Evolutionary conservation across 2,113 vertebrate species (phyloP).

Genomic region (Tauraco erythrolophus): DNA sequence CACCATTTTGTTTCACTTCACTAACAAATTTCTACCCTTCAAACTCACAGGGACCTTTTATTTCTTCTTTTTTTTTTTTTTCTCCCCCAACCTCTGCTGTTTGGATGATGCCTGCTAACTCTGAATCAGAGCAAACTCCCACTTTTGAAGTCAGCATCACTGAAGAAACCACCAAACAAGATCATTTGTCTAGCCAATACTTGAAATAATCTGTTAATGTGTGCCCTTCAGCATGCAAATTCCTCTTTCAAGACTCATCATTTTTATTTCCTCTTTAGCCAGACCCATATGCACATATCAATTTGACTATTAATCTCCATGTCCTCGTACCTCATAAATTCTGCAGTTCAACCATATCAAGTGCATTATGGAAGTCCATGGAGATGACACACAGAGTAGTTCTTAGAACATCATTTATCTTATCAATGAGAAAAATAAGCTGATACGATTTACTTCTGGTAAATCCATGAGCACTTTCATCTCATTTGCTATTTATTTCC

Average conservation of each 20-base stretch:
- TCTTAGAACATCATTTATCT: slow-evolving; percentile 16
- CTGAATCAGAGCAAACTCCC: neutral
- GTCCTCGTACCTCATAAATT: slow-evolving; percentile 6
- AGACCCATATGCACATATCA: neutral
- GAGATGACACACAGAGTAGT: slow-evolving; percentile 8
- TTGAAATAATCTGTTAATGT: neutral
- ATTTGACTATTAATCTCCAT: neutral
- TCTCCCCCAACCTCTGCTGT: fast-evolving
- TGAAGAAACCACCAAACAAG: neutral
- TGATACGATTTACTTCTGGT: neutral
- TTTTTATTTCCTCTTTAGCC: slow-evolving; percentile 48
- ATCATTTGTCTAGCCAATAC: neutral
- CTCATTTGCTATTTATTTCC: neutral
- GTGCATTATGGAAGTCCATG: neutral
- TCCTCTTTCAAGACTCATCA: slow-evolving; percentile 23
- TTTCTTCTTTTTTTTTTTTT: too few relatives aligned
- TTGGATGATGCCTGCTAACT: neutral
- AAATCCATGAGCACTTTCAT: neutral
- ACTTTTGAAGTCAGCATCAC: neutral
- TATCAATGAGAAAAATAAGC: neutral
- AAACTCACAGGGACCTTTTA: neutral
- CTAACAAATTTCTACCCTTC: neutral
- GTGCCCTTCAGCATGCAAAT: slow-evolving; percentile 46
- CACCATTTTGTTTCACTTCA: fast-evolving
- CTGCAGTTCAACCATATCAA: neutral